A percentile compares a stretch with the other conserved stretches of the same genome.
Conservation (phyloP, 2,797 vertebrate species). For the Myoxocephalus aenaeus region DNA sequence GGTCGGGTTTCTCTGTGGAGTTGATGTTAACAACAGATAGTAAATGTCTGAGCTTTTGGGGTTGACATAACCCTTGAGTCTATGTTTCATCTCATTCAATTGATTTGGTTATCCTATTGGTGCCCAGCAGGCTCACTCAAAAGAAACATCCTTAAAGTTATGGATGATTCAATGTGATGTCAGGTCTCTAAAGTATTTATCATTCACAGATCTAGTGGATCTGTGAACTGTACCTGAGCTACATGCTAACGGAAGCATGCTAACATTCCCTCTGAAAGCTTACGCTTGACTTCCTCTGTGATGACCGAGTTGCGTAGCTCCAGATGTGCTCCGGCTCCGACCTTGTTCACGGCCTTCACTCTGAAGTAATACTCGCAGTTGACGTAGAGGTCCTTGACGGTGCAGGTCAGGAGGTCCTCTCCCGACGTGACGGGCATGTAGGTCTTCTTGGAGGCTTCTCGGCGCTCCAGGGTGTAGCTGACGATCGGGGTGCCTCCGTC, state of each 20-base stretch:
- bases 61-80: neutral
- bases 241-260: neutral
- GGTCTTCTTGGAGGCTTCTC: conserved; percentile 95
- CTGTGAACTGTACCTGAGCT: too few relatives aligned
- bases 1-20: conserved; percentile 93
- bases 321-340: conserved; percentile 93
- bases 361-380: conserved; percentile 97
- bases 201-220: neutral
- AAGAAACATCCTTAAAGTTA: neutral
- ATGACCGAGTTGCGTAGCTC: conserved; percentile 93
- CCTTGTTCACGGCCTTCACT: conserved; percentile 97
- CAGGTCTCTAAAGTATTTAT: neutral
- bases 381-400: conserved; percentile 93
- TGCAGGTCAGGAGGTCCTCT: conserved; percentile 89
- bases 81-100: neutral
- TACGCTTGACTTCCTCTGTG: conserved; percentile 95
- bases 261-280: conserved; percentile 57
- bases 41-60: conserved; percentile 8
- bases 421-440: conserved; percentile 94
- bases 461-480: conserved; percentile 94
- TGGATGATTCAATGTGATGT: neutral
- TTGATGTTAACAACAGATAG: neutral
- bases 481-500: conserved; percentile 94
- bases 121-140: too few relatives aligned
- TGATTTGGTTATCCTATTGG: neutral